A percentile compares a stretch with the other conserved stretches of the same genome.
These are phyloP conservation scores for Myotis brandtii DNA, from an alignment of 2,113 vertebrate species.

Conservation along the genomic window DNA sequence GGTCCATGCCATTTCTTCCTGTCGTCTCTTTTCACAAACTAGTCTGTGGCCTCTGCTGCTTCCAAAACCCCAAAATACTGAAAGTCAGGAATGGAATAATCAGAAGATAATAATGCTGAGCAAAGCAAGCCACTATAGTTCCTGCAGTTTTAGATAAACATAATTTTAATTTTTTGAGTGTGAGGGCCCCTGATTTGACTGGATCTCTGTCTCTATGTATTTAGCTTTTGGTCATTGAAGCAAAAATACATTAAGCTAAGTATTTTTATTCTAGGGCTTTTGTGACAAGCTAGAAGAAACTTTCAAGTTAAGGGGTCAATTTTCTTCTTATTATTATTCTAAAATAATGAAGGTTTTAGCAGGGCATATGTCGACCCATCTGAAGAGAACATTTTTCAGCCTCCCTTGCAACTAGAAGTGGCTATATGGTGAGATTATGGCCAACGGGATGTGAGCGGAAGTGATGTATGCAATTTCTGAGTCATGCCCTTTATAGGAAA, in stretches of 20 bases:
- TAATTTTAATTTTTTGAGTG: not conserved
- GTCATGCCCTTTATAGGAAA: not conserved
- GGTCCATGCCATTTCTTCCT: not conserved
- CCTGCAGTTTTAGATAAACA: not conserved
- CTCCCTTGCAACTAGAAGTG: not conserved
- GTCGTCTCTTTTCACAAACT: not conserved
- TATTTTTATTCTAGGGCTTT: not conserved
- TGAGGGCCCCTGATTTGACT: not conserved
- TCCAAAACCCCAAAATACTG: not conserved
- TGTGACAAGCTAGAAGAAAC: not conserved
- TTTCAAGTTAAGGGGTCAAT: not conserved
- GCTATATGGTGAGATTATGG: not conserved
- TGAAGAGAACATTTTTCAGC: not conserved
- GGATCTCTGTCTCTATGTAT: not conserved
- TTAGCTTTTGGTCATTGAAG: slow-evolving; percentile 9
- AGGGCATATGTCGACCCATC: not conserved
- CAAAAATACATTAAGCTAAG: not conserved
- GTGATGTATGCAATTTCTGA: not conserved
- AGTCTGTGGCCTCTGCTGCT: not conserved
- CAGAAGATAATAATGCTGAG: not conserved
- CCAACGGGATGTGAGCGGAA: not conserved
- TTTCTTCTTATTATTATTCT: not conserved
- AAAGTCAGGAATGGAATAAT: not conserved
- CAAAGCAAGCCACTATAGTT: not conserved
- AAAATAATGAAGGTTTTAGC: not conserved